Evolutionary conservation across 2,888 invertebrate genomes (phyloP), one percentile per base, ranked within the genome.

Genomic region (Patella ulyssiponensis): DNA sequence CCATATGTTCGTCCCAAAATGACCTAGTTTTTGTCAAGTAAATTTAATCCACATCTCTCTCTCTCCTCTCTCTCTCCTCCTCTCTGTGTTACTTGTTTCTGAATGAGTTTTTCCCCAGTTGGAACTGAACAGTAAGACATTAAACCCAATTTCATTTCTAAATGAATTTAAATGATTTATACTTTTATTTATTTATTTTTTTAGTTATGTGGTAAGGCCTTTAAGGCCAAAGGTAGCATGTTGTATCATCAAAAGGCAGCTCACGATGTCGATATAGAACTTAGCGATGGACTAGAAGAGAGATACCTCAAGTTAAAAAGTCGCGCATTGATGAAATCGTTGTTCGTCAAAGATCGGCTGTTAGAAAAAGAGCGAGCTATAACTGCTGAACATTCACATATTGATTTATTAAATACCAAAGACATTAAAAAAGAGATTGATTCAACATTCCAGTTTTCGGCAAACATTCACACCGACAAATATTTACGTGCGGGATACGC

Each of bases 221-320:
- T 90, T 84, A 87, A 88, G 77, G 89, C 89, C 56, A 89, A 90
- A 77, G 86, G 88, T 72, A 90, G 89, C 74, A 85, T 90, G 85
- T 86, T 86, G 75, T 90, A 90, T 79, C 90, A 90, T 77, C 84
- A 86, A 79, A 88, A 89, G 64, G 88, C 88, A 14, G 84, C 87
- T 2, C 90, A 90, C 81, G 88, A 88, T 70, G 78, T 88, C 20
- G 84, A 88, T 71, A 85, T 89, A 9, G 88, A 90, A 70, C 84
- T 90, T 12, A 90, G 90, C 81, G 89, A 89, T 3, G 89, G 89
- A 4, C 82, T 90, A 20, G 88, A 89, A 77, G 88, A 89, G 77
- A 85, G 88, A 27, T 89, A 86, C 79, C 81, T 86, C 72, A 85
- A 84, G 54, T 85, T 86, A 81, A 88, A 88, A 78, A 86, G 85